Evolutionary conservation across 2,888 invertebrate genomes (phyloP).

Genomic region (Sinodicranocentrus sp.): DNA sequence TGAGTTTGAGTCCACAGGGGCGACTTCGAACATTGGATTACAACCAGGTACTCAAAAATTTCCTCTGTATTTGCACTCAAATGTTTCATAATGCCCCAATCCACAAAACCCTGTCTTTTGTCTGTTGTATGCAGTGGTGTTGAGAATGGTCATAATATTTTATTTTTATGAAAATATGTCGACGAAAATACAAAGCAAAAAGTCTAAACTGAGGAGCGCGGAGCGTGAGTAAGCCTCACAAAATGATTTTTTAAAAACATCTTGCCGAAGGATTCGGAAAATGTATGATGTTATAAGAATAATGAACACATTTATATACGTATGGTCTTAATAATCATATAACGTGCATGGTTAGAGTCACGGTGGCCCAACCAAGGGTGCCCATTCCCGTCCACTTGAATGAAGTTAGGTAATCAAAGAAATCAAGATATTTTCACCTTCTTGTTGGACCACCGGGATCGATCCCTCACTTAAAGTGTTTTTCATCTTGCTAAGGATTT

Average conservation of each 20-base stretch:
- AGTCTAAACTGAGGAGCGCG: no score
- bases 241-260: no score
- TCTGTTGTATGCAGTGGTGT: not conserved
- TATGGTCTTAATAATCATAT: no score
- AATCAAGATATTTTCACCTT: constrained; percentile 69
- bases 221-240: no score
- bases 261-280: no score
- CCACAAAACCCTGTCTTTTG: no score
- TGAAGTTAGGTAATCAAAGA: constrained; percentile 63
- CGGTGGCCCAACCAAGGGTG: constrained; percentile 64
- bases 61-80: not conserved
- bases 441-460: constrained; percentile 66
- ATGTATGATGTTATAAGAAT: no score
- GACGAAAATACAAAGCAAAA: no score
- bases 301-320: no score
- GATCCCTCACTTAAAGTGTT: constrained; percentile 57
- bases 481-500: not conserved
- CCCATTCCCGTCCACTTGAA: constrained; percentile 54
- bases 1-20: constrained; percentile 67
- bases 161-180: no score
- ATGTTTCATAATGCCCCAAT: constrained; percentile 1
- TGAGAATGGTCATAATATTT: no score
- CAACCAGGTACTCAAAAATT: constrained; percentile 62
- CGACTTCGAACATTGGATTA: constrained; percentile 70
- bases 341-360: constrained; percentile 10